Conservation (phyloP, 2,888 invertebrate species). For the Galerucella calmariensis region DNA sequence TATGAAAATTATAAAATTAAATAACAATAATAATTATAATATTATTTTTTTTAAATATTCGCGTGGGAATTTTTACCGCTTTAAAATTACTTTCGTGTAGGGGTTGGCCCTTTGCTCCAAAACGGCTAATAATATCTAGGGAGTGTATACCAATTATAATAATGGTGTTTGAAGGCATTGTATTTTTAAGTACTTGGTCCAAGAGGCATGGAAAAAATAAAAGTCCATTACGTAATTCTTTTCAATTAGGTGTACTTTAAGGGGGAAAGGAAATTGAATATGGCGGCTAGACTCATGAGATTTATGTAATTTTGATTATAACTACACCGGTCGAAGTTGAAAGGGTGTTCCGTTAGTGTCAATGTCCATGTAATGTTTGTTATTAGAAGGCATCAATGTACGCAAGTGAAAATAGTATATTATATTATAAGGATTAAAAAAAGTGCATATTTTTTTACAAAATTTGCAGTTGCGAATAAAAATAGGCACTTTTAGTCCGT, state of each 20-base stretch:
- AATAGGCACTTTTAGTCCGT: no score
- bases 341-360: constrained; percentile 17
- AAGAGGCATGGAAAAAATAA: constrained; percentile 37
- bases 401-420: neutral
- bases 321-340: constrained; percentile 15
- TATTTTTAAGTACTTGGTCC: constrained; percentile 34
- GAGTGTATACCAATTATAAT: constrained; percentile 40
- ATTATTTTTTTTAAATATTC: no score
- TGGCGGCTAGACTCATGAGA: constrained; percentile 33
- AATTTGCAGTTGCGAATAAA: no score
- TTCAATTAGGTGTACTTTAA: constrained; percentile 33
- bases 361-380: constrained; percentile 14
- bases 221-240: constrained; percentile 40
- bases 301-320: constrained; percentile 36
- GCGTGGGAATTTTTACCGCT: constrained; percentile 20
- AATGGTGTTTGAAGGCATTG: constrained; percentile 38
- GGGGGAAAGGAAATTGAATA: constrained; percentile 37
- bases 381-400: neutral
- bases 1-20: no score
- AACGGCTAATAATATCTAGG: constrained; percentile 34
- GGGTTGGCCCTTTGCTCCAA: constrained; percentile 31
- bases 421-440: no score
- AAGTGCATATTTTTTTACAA: no score
- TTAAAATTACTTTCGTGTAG: constrained; percentile 21
- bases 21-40: no score